Conservation (phyloP, 2,113 vertebrate species). For the Phalacrocorax pelagicus region DNA sequence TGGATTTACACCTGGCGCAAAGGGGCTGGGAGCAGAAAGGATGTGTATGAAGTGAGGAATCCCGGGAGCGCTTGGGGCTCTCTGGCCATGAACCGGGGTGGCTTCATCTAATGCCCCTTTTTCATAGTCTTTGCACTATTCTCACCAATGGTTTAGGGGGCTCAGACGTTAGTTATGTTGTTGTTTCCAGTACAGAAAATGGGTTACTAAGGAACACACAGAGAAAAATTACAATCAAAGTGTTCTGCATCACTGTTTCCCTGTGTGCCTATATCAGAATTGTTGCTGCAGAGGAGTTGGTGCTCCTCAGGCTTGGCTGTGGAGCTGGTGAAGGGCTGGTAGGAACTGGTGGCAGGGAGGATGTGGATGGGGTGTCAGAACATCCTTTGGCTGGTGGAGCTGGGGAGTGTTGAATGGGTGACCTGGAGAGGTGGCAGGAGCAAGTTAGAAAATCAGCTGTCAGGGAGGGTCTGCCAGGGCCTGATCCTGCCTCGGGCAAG, state of each 20-base stretch:
- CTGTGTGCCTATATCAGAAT: neutral
- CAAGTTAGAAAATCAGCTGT: neutral
- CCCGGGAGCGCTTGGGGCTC: neutral
- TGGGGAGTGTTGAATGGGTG: fast-evolving
- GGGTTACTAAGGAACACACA: neutral
- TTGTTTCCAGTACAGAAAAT: neutral
- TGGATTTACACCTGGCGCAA: neutral
- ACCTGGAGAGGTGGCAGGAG: neutral
- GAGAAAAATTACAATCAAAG: neutral
- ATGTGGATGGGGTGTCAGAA: neutral
- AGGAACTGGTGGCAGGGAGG: neutral
- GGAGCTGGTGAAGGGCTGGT: neutral
- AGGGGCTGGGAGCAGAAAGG: neutral
- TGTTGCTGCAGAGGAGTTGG: neutral
- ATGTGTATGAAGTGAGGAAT: neutral
- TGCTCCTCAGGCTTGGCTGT: neutral
- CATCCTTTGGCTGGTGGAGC: neutral
- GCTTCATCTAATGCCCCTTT: neutral
- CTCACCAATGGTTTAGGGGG: neutral
- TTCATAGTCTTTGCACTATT: neutral
- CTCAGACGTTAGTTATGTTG: neutral
- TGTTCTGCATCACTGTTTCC: neutral
- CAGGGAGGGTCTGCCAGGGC: neutral
- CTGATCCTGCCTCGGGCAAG: neutral
- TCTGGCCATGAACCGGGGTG: neutral